Conservation (phyloP, 2,113 vertebrate species). For the Cavia aperea region DNA sequence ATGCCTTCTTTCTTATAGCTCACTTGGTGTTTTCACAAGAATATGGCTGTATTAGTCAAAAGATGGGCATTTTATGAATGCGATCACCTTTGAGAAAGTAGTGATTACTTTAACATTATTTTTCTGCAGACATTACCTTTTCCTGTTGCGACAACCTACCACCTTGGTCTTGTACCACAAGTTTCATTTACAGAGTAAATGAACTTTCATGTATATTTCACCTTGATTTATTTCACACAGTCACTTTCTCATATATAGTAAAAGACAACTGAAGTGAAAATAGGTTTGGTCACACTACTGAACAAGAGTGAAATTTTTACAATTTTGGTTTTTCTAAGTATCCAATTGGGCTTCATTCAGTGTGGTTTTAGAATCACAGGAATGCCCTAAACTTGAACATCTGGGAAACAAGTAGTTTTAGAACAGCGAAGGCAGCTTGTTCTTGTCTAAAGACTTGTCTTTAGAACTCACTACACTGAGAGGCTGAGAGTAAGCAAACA, state of each 20-base stretch:
- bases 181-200: neutral
- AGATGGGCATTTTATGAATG: slow-evolving; percentile 7
- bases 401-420: slow-evolving; percentile 28
- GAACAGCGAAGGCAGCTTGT: slow-evolving; percentile 28
- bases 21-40: neutral
- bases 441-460: slow-evolving; percentile 36
- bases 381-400: slow-evolving; percentile 26
- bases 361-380: slow-evolving; percentile 13
- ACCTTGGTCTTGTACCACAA: neutral
- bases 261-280: slow-evolving; percentile 44
- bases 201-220: slow-evolving; percentile 40
- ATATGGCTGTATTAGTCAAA: slow-evolving; percentile 30
- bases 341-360: neutral
- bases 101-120: slow-evolving; percentile 41
- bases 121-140: slow-evolving; percentile 22
- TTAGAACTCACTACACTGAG: neutral
- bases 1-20: slow-evolving; percentile 24
- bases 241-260: slow-evolving; percentile 43
- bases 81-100: slow-evolving; percentile 33
- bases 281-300: slow-evolving; percentile 17
- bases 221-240: slow-evolving; percentile 24
- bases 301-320: slow-evolving; percentile 29
- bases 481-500: slow-evolving; percentile 54
- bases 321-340: slow-evolving; percentile 36
- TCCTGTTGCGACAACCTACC: neutral